A percentile compares a stretch with the other conserved stretches of the same genome.
phyloP scores from a whole-genome alignment of 37 sponge, comb jelly and placozoan genomes.

The Bolinopsis microptera region DNA sequence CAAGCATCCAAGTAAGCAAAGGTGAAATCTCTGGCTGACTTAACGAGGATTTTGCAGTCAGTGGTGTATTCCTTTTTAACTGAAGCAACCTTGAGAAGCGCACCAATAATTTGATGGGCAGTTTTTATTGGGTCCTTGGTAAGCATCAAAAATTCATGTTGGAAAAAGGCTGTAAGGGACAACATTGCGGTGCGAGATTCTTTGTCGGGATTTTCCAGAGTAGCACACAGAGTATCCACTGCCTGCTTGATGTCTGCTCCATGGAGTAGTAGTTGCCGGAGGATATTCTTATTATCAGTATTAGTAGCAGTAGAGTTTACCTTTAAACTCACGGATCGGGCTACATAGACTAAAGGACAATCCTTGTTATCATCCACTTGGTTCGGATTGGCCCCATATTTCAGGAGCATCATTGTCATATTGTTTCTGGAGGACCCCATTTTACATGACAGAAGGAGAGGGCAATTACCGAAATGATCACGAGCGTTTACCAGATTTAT shows the following conservation, averaged over 20 bases:
- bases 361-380: neutral
- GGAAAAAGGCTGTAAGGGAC: neutral
- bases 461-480: slow-evolving; percentile 7
- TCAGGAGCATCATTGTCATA: slow-evolving; percentile 10
- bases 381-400: slow-evolving; percentile 54
- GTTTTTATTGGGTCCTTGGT: slow-evolving; percentile 59
- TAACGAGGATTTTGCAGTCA: neutral
- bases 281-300: neutral
- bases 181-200: slow-evolving; percentile 31
- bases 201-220: neutral
- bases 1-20: slow-evolving; percentile 2
- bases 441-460: slow-evolving; percentile 31
- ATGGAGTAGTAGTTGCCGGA: neutral
- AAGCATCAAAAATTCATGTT: neutral
- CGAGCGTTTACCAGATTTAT: neutral
- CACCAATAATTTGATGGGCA: neutral
- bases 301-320: too few relatives aligned
- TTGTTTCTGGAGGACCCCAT: neutral
- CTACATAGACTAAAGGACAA: neutral
- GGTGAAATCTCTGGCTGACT: neutral
- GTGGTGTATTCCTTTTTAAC: slow-evolving; percentile 21
- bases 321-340: neutral
- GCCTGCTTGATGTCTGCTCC: slow-evolving; percentile 33
- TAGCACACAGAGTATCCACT: slow-evolving; percentile 12
- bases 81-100: neutral